Conservation (phyloP, 1,140 invertebrate species). For the Melipona quadrifasciata region DNA sequence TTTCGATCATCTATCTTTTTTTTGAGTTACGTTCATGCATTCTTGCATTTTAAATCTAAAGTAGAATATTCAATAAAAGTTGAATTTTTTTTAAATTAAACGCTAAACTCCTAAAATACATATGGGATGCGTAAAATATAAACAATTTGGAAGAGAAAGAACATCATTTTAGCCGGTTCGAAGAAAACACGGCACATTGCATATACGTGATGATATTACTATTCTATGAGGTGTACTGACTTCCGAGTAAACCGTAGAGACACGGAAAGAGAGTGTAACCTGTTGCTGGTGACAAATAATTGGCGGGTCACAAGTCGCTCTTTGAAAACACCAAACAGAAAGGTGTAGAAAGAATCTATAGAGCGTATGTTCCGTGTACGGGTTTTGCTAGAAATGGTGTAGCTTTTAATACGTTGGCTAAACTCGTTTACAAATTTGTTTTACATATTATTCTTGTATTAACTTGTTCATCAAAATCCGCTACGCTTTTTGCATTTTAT, state of each 20-base stretch:
- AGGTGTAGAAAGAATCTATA: not conserved
- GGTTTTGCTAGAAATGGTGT: not conserved
- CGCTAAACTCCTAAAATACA: not conserved
- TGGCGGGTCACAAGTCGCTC: conserved; percentile 48
- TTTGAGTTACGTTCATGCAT: too few relatives aligned
- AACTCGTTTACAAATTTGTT: not conserved
- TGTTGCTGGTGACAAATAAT: conserved; percentile 73
- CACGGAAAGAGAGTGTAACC: conserved; percentile 65
- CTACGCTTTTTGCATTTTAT: too few relatives aligned
- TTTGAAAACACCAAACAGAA: conserved; percentile 9
- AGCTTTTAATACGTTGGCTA: not conserved
- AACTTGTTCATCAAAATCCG: too few relatives aligned
- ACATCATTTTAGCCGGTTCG: not conserved
- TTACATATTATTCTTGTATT: not conserved
- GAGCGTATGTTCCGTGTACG: not conserved
- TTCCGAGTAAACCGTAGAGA: conserved; percentile 33
- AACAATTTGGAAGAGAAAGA: too few relatives aligned
- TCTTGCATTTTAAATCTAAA: not conserved
- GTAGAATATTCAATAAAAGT: not conserved
- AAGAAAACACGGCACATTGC: not conserved
- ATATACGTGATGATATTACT: conserved; percentile 23
- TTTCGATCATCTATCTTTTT: not conserved
- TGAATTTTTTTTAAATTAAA: not conserved
- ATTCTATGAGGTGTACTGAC: not conserved
- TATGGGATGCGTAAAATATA: not conserved